Evolutionary conservation across 2,113 vertebrate species (phyloP).

Genomic region (Hyperopisus bebe): DNA sequence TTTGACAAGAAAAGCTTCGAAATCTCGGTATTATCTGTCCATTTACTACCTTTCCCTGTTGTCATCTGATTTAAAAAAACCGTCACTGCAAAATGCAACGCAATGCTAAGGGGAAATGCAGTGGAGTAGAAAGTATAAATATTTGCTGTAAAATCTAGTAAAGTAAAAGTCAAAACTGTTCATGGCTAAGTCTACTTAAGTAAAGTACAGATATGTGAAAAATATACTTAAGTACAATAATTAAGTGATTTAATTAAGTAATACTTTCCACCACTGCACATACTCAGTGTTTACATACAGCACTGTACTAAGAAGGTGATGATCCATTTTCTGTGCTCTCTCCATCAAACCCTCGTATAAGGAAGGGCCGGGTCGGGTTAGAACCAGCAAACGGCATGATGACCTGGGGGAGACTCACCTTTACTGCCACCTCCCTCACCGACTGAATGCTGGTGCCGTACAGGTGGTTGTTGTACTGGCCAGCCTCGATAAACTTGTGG

Average conservation of each 20-base stretch:
- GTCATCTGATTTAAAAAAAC: not conserved
- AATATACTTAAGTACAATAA: not conserved
- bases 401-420: constrained; percentile 61
- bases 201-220: not conserved
- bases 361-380: not conserved
- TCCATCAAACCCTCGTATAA: not conserved
- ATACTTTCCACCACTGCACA: not conserved
- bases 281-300: not conserved
- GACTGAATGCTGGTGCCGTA: constrained; percentile 97
- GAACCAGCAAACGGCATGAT: not conserved
- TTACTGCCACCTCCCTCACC: constrained; percentile 88
- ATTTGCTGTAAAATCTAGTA: not conserved
- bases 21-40: not conserved
- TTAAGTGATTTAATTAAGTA: not conserved
- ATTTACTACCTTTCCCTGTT: not conserved
- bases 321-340: not conserved
- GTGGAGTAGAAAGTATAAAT: not conserved
- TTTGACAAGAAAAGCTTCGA: not conserved
- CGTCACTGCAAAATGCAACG: not conserved
- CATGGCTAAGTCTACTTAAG: not conserved
- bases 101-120: not conserved
- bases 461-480: constrained; percentile 95
- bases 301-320: not conserved
- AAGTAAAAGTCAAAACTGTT: not conserved
- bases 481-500: constrained; percentile 96